Conservation (phyloP, 2,113 vertebrate species). For the Cacatua alba region DNA sequence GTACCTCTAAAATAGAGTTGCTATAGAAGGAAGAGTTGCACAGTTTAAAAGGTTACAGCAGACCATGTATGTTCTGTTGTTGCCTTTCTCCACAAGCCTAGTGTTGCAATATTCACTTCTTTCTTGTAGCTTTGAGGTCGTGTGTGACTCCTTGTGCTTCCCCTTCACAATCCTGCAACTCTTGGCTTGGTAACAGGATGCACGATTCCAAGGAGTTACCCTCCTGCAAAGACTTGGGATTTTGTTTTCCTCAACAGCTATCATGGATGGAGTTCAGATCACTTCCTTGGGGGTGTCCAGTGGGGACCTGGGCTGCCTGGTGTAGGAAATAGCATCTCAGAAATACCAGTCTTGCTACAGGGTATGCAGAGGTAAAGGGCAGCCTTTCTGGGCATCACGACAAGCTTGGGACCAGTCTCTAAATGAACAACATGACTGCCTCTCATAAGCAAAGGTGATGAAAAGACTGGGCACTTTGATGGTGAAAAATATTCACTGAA, state of each 20-base stretch:
- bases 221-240: background rate
- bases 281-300: background rate
- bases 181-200: fast-evolving
- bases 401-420: background rate
- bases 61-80: background rate
- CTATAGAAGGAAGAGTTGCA: background rate
- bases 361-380: background rate
- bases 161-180: background rate
- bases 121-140: background rate
- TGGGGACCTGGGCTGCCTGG: background rate
- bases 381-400: background rate
- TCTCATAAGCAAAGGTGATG: background rate
- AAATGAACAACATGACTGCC: background rate
- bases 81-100: background rate
- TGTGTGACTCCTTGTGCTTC: fast-evolving
- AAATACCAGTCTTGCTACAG: background rate
- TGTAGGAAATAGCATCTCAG: background rate
- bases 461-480: background rate
- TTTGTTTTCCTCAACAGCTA: background rate
- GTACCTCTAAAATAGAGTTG: too few species aligned
- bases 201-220: background rate
- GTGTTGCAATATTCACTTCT: background rate
- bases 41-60: background rate
- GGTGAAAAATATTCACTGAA: background rate
- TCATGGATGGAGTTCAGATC: fast-evolving